Conservation (phyloP, 1,140 invertebrate species). For the Drosophila repletoides region DNA sequence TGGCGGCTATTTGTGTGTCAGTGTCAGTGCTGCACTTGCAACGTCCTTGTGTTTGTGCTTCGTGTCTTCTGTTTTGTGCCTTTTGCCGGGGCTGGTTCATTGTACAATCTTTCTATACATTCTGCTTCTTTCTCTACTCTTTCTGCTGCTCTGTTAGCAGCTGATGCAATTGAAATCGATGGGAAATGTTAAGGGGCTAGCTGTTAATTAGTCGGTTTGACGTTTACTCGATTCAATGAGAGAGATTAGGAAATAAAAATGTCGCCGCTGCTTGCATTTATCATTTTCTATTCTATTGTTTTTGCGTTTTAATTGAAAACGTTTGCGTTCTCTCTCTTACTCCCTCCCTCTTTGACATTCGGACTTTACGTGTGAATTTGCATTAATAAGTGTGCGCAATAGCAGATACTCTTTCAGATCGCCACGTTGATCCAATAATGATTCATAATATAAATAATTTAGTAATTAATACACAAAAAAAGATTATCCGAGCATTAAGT, state of each 20-base stretch:
- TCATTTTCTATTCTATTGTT: conserved; percentile 9
- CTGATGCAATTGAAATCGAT: conserved; percentile 16
- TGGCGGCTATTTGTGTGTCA: conserved; percentile 47
- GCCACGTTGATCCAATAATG: no score
- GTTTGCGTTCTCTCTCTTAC: neutral
- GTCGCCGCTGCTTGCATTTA: neutral
- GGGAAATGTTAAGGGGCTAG: conserved; percentile 6
- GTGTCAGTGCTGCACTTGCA: conserved; percentile 44
- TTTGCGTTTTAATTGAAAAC: neutral
- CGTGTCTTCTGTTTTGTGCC: neutral
- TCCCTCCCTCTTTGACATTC: neutral
- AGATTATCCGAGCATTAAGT: no score
- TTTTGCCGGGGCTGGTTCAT: conserved; percentile 22
- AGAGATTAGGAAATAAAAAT: conserved; percentile 12
- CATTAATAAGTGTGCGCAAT: no score
- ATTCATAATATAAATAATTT: no score
- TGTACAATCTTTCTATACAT: conserved; percentile 34
- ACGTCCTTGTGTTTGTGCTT: conserved; percentile 55
- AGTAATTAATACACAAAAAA: no score
- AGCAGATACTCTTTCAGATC: no score
- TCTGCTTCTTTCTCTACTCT: neutral
- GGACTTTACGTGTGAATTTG: no score
- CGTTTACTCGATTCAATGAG: conserved; percentile 2
- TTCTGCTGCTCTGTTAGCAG: neutral
- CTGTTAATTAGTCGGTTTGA: conserved; percentile 32